phyloP scores from a whole-genome alignment of 2,113 vertebrate species.

The Triplophysa rosa region DNA sequence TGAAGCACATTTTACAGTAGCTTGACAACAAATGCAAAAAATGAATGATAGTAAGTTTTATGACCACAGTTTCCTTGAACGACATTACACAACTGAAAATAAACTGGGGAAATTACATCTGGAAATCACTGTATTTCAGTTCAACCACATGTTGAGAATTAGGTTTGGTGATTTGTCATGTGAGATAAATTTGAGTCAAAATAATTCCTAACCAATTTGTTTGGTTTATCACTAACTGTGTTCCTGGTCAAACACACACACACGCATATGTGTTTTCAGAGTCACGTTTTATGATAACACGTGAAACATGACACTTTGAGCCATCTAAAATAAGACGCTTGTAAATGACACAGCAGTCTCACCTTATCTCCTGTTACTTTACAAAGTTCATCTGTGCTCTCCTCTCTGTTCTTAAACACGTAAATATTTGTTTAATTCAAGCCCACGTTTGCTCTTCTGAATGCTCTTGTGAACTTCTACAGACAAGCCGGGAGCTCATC shows the following conservation, averaged over 20 bases:
- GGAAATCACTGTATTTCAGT: background rate
- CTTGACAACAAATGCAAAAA: background rate
- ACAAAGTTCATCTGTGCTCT: conserved; percentile 3
- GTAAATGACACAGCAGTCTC: conserved; percentile 13
- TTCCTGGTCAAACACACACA: conserved; percentile 16
- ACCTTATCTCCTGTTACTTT: conserved; percentile 9
- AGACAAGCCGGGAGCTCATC: background rate
- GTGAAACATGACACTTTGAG: conserved; percentile 15
- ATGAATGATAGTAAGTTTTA: background rate
- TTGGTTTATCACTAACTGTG: background rate
- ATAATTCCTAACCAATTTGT: background rate
- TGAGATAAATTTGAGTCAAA: no score
- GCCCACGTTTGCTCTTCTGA: no score
- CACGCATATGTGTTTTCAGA: conserved; percentile 7
- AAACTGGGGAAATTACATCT: background rate
- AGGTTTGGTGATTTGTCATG: no score
- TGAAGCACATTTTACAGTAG: background rate
- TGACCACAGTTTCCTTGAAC: conserved; percentile 11
- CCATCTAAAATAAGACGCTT: conserved; percentile 16
- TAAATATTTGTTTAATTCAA: background rate
- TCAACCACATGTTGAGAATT: background rate
- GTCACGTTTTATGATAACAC: conserved; percentile 9
- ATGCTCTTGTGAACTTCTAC: background rate
- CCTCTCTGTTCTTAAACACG: background rate
- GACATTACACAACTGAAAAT: background rate